Base-by-base conservation (phyloP, 2,888 invertebrate genomes). In the Baccha elongata region DNA sequence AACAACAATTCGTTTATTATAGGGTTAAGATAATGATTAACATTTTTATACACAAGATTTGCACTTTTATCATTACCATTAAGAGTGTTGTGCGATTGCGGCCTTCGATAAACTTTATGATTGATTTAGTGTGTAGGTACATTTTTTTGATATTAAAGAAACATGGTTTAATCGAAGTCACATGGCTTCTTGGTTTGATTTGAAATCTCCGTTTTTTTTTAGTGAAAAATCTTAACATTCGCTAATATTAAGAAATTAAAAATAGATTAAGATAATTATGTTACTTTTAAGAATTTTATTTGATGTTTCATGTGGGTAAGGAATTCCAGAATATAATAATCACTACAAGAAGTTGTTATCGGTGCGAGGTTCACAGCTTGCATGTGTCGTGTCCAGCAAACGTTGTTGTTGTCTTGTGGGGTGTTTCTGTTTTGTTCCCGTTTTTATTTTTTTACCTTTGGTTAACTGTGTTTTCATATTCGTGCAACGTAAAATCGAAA, bases 51-150 rank as follows among this genome's bases (percentile, higher is more conserved):
- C 29, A 32, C 29, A 3, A 26, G 15, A 17, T 7, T n/a, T 7
- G 5, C 21, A 29, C 13, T 37, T 17, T 40, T 13, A 40, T 3
- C 13, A 1, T 40, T 21, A 8, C 37, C n/a, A 40, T 37, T 13
- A 23, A 13, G 6, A 17, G 5, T n/a, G 8, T 19, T 37, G 4
- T 10, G 15, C 11, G 37, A 40, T 23, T 21, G n/a, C 3, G 35
- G 3, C 32, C 21, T 53, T 21, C 53, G 35, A 37, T 53, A 35
- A 35, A 23, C 2, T 55, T 44, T 55, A 5, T 40, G 37, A 23
- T 55, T 55, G 55, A 55, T 55, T 37, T 55, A 13, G 7, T 15
- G 21, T 40, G 15, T 23, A n/a, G n/a, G n/a, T n/a, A n/a, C n/a
- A 40, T 40, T 21, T 1, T 21, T 32, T 37, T 21, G 52, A n/a